Evolutionary conservation across 2,113 vertebrate genomes (phyloP).

Genomic region (Tringa solitaria): DNA sequence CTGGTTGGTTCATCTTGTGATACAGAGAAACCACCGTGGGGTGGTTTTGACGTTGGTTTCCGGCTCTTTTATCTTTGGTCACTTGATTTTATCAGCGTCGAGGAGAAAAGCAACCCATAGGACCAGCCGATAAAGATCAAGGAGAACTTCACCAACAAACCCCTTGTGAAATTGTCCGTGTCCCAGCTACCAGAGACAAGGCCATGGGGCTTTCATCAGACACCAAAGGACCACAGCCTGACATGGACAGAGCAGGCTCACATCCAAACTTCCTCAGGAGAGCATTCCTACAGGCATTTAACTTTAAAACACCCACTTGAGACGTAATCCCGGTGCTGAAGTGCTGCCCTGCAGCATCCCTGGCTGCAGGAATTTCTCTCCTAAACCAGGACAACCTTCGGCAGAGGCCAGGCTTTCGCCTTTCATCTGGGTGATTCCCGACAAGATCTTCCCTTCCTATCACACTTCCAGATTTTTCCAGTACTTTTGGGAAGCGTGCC

Average conservation of each 20-base stretch:
- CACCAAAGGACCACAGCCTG: not conserved
- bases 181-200: not conserved
- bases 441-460: not conserved
- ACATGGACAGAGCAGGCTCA: not conserved
- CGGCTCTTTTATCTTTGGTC: not conserved
- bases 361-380: not conserved
- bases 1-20: not conserved
- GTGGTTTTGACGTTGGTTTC: not conserved
- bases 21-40: not conserved
- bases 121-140: not conserved
- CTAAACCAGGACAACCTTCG: not conserved
- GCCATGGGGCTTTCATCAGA: not conserved
- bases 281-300: not conserved
- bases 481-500: not conserved
- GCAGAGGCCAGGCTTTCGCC: not conserved
- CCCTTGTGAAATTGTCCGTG: not conserved
- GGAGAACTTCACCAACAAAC: not conserved
- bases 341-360: not conserved
- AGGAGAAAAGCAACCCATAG: not conserved
- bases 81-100: not conserved
- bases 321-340: rapidly evolving
- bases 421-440: not conserved
- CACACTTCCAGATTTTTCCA: not conserved
- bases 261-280: not conserved
- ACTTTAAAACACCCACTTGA: not conserved